These are phyloP conservation scores for Cephus sareptanus DNA, from an alignment of 2,888 invertebrate species.

Conservation along the genomic window DNA sequence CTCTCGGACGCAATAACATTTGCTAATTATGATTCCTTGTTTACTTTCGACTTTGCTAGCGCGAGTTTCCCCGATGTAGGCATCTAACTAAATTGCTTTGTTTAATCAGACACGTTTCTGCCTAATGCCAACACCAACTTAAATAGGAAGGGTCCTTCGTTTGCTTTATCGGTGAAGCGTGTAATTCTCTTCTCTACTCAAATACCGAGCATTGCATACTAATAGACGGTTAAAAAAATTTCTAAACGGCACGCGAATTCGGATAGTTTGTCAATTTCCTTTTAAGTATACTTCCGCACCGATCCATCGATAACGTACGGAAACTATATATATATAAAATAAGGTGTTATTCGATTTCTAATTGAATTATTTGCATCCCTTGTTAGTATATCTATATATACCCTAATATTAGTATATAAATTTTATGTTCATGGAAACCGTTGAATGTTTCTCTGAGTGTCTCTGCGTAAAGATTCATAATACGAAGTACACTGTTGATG, in stretches of 20 bases:
- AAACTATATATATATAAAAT: not conserved
- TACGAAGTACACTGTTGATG: not conserved
- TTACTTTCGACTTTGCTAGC: not conserved
- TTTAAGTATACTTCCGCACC: not conserved
- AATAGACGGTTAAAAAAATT: not conserved
- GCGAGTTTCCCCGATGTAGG: not conserved
- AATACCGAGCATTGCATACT: not conserved
- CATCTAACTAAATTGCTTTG: not conserved
- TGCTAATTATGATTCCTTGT: not conserved
- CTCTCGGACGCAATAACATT: not conserved
- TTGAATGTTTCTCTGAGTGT: not conserved
- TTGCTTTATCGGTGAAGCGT: slow-evolving; percentile 1
- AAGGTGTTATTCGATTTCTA: not conserved
- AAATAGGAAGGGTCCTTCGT: not conserved
- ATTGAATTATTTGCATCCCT: not conserved
- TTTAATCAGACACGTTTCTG: slow-evolving; percentile 1
- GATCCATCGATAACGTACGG: not conserved
- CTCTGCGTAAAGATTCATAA: not conserved
- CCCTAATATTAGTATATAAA: not conserved
- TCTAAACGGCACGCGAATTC: not conserved
- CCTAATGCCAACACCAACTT: not conserved
- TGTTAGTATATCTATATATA: not conserved
- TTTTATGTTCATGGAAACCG: not conserved
- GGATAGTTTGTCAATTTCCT: not conserved
- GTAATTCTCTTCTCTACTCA: not conserved